Evolutionary conservation across 2,888 invertebrate genomes (phyloP).

Genomic region (Clusia tigrina): DNA sequence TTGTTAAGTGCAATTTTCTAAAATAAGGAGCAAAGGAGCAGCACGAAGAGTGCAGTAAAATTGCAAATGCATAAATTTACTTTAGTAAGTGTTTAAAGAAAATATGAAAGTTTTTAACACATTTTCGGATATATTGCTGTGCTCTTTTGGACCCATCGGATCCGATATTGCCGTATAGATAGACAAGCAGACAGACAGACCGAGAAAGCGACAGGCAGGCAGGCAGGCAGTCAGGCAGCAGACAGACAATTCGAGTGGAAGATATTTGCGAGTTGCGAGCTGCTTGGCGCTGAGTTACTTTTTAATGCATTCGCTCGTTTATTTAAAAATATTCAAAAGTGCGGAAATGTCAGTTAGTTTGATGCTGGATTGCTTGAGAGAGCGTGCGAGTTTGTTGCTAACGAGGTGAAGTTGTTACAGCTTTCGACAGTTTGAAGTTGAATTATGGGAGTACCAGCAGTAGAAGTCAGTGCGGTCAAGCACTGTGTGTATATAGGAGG

Average conservation of each 20-base stretch:
- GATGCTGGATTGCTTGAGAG: slow-evolving; percentile 3
- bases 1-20: slow-evolving; percentile 7
- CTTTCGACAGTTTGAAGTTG: slow-evolving; percentile 4
- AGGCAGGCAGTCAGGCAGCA: no score
- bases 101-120: slow-evolving; percentile 35
- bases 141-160: background rate
- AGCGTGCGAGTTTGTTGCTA: slow-evolving; percentile 1
- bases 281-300: background rate
- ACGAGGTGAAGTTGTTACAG: background rate
- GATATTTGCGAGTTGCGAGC: background rate
- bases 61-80: slow-evolving; percentile 50
- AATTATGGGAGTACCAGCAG: no score
- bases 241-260: slow-evolving; percentile 3
- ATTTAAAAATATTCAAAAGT: slow-evolving; percentile 49
- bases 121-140: background rate
- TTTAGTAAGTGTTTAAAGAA: slow-evolving; percentile 55
- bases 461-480: slow-evolving; percentile 52
- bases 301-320: background rate
- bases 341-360: slow-evolving; percentile 44
- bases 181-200: slow-evolving; percentile 1
- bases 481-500: no score
- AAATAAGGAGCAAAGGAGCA: background rate
- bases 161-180: background rate
- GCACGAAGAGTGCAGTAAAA: background rate
- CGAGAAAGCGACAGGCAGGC: no score